Percentiles rank a stretch among this genome's conserved stretches.
Evolutionary conservation across 2,113 vertebrate genomes (phyloP).

Genomic region (Corythoichthys haematopterus): DNA sequence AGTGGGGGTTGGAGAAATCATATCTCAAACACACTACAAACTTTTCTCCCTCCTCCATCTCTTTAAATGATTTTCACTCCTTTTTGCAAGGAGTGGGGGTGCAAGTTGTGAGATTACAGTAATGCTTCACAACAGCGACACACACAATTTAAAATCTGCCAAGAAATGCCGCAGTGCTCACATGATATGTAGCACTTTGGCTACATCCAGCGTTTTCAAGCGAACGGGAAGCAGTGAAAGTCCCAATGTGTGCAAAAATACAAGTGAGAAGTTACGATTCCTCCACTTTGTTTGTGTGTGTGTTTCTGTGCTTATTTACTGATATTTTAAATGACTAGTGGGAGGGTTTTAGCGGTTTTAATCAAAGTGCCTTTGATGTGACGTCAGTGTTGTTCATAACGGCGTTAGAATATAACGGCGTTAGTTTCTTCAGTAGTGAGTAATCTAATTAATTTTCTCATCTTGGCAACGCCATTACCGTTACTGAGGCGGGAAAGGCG

Average conservation of each 20-base stretch:
- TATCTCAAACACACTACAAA: constrained; percentile 37
- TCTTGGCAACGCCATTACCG: no score
- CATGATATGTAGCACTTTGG: not conserved
- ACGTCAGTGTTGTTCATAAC: no score
- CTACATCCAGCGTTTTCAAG: constrained; percentile 47
- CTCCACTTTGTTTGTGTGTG: not conserved
- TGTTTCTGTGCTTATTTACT: not conserved
- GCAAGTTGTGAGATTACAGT: constrained; percentile 59
- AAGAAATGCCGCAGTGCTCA: not conserved
- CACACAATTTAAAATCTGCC: not conserved
- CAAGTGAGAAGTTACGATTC: constrained; percentile 19
- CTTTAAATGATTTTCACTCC: not conserved
- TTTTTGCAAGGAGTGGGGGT: constrained; percentile 45
- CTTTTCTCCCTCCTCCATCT: constrained; percentile 17
- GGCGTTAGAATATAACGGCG: no score
- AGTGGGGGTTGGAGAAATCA: not conserved
- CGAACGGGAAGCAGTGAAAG: constrained; percentile 54
- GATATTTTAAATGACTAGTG: not conserved
- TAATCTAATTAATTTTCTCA: no score
- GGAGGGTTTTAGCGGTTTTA: not conserved
- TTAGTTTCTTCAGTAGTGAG: no score
- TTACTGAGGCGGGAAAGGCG: no score
- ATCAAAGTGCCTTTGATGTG: not conserved
- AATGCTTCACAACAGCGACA: constrained; percentile 55
- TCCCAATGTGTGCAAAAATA: constrained; percentile 56